A percentile compares a stretch with the other conserved stretches of the same genome.
Conservation (phyloP, 2,888 invertebrate genomes). For the Apantesis nais region DNA sequence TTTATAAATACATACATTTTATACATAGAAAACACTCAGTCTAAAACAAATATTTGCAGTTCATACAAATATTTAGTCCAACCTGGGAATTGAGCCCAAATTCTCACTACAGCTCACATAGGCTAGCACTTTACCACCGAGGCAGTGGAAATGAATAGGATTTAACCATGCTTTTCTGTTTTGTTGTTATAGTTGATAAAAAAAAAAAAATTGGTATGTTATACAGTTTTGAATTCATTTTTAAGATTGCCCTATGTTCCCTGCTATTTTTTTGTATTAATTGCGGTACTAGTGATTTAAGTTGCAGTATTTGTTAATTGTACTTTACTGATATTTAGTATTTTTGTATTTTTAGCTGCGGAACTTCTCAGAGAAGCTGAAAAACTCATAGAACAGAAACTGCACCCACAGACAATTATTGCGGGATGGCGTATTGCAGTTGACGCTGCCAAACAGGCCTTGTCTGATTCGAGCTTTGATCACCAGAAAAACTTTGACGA, state of each 20-base stretch:
- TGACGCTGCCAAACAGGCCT: conserved; percentile 92
- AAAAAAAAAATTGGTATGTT: neutral
- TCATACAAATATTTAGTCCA: too few species aligned
- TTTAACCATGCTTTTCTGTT: neutral
- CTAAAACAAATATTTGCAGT: too few species aligned
- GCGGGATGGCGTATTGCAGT: conserved; percentile 97
- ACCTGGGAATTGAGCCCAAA: too few species aligned
- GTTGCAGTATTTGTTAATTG: neutral
- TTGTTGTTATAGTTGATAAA: neutral
- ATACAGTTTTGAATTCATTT: neutral
- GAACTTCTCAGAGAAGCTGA: conserved; percentile 98
- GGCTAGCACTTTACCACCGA: too few species aligned
- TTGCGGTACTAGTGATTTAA: neutral
- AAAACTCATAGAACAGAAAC: conserved; percentile 95
- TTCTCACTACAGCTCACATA: too few species aligned
- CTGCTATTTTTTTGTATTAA: neutral
- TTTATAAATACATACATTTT: too few species aligned
- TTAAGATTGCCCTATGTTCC: neutral
- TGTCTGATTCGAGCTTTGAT: conserved; percentile 92
- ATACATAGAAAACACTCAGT: too few species aligned
- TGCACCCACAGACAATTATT: conserved; percentile 99
- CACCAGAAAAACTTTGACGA: conserved; percentile 90
- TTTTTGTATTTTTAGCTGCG: conserved; percentile 88
- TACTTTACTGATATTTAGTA: neutral
- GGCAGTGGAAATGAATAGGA: too few species aligned